These are phyloP conservation scores for Caenorhabditis afra DNA, from an alignment of 2,888 invertebrate genomes.

Conservation along the genomic window DNA sequence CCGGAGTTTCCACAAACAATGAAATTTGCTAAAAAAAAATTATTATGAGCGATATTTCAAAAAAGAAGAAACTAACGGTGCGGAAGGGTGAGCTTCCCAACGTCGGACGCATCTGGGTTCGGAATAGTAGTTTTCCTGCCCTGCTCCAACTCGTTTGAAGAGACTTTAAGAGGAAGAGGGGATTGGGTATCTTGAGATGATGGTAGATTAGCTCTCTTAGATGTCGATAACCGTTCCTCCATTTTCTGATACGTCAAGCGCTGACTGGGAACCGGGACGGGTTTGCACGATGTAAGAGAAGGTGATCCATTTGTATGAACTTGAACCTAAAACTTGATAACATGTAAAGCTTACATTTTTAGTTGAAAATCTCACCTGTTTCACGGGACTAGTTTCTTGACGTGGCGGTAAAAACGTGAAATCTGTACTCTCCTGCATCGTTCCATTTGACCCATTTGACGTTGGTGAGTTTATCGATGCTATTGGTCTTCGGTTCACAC, in stretches of 20 bases:
- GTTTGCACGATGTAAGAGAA: constrained; percentile 65
- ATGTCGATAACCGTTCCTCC: constrained; percentile 71
- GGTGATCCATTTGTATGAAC: constrained; percentile 67
- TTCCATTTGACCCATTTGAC: constrained; percentile 60
- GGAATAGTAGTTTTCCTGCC: constrained; percentile 23
- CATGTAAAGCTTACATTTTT: no score
- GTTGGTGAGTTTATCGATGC: constrained; percentile 30
- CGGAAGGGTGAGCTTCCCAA: constrained; percentile 76
- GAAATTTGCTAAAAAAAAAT: constrained; percentile 56
- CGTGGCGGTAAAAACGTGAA: constrained; percentile 79
- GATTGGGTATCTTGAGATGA: constrained; percentile 17
- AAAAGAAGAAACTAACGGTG: constrained; percentile 69
- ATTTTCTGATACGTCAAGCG: constrained; percentile 75
- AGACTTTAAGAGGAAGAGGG: neutral
- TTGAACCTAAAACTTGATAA: constrained; percentile 72
- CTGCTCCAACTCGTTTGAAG: neutral
- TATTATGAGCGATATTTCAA: constrained; percentile 1
- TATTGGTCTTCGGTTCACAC: constrained; percentile 35
- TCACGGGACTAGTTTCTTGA: constrained; percentile 72
- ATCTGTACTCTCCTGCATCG: constrained; percentile 77
- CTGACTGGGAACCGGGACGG: constrained; percentile 80
- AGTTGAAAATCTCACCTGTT: constrained; percentile 68
- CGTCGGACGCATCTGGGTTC: constrained; percentile 36
- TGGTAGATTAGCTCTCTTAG: constrained; percentile 21
- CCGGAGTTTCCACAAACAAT: constrained; percentile 59